Evolutionary conservation across 2,888 invertebrate genomes (phyloP).

Genomic region (Drosophila paucipuncta): DNA sequence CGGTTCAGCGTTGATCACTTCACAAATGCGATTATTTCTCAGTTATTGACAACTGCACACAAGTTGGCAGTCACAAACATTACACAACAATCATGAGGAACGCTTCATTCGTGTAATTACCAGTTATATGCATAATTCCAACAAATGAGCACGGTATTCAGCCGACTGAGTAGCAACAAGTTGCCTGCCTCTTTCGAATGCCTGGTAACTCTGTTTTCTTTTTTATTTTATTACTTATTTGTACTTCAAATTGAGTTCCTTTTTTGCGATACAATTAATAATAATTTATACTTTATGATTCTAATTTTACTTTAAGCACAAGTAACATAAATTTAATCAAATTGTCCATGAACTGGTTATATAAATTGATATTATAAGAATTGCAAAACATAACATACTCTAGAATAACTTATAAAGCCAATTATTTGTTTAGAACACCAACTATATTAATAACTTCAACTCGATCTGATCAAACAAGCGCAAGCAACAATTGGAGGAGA

Average conservation of each 20-base stretch:
- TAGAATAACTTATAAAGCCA: neutral
- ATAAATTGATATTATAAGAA: neutral
- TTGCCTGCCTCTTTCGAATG: slow-evolving; percentile 4
- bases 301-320: neutral
- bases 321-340: neutral
- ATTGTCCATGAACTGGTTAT: neutral
- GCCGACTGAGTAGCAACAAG: slow-evolving; percentile 15
- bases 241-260: neutral
- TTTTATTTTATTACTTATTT: neutral
- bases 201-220: neutral
- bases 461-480: neutral
- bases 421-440: neutral
- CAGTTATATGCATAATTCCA: slow-evolving; percentile 18
- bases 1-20: slow-evolving; percentile 2
- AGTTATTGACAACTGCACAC: slow-evolving; percentile 35
- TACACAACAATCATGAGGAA: slow-evolving; percentile 7
- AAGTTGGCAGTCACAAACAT: slow-evolving; percentile 15
- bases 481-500: neutral
- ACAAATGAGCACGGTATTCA: neutral
- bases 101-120: slow-evolving; percentile 22
- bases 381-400: neutral
- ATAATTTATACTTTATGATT: neutral
- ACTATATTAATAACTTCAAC: neutral
- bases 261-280: neutral
- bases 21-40: slow-evolving; percentile 45